Conservation (phyloP, 2,888 invertebrate genomes). For the Eumerus sabulonum region DNA sequence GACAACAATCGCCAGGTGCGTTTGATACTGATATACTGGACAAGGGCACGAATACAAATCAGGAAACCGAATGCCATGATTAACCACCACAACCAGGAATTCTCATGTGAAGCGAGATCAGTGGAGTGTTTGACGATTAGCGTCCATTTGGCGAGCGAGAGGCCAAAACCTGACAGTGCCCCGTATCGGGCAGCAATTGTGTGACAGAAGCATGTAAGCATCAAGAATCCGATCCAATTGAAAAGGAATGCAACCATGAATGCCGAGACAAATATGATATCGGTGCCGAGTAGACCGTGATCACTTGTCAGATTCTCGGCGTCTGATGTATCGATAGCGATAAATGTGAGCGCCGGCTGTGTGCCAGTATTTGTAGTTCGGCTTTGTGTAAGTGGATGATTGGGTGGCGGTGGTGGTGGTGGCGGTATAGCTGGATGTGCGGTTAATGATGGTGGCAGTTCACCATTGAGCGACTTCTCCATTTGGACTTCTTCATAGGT, state of each 20-base stretch:
- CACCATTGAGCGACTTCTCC: conserved; percentile 89
- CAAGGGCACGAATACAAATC: conserved; percentile 91
- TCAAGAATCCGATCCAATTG: conserved; percentile 95
- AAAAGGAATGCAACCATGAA: conserved; percentile 97
- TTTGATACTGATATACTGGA: conserved; percentile 93
- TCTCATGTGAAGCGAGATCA: conserved; percentile 91
- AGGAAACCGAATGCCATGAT: conserved; percentile 94
- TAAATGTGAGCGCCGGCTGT: conserved; percentile 84
- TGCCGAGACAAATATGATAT: conserved; percentile 95
- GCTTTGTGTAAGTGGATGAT: conserved; percentile 74
- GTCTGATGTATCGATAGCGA: conserved; percentile 87
- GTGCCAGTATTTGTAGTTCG: conserved; percentile 72
- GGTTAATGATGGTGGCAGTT: conserved; percentile 79
- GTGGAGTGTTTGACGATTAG: conserved; percentile 95
- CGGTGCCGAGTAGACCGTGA: conserved; percentile 91
- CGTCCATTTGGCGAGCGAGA: conserved; percentile 96
- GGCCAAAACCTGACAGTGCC: conserved; percentile 93
- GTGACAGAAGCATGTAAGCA: conserved; percentile 95
- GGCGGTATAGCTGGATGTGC: conserved; percentile 74
- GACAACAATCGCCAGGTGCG: conserved; percentile 92
- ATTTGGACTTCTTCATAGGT: conserved; percentile 95
- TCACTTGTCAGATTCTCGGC: conserved; percentile 87
- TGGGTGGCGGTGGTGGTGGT: conserved; percentile 74
- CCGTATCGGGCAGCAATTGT: conserved; percentile 96
- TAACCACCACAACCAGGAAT: conserved; percentile 95